A percentile compares a stretch with the other conserved stretches of the same genome.
Evolutionary conservation across 1,140 invertebrate genomes (phyloP).

Genomic region (Potamilus streckersoni): DNA sequence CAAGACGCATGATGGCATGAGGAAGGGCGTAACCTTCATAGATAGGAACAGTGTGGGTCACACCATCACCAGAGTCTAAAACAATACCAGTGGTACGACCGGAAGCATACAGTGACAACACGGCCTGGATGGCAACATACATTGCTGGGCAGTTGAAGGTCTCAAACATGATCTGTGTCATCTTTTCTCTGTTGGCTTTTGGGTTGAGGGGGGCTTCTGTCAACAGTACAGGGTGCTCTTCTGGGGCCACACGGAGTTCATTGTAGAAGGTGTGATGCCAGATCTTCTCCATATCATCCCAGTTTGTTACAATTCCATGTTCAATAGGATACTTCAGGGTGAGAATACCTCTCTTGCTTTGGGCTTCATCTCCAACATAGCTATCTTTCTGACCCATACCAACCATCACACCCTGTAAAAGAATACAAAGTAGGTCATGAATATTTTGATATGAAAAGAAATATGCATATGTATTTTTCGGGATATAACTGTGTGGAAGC

Average conservation of each 20-base stretch:
- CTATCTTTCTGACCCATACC: conserved; percentile 99
- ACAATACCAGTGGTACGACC: conserved; percentile 96
- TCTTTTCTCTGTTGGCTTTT: too few relatives aligned
- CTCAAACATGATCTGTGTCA: too few relatives aligned
- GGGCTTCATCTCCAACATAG: conserved; percentile 97
- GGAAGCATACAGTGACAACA: conserved; percentile 91
- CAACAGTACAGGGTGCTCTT: conserved; percentile 62
- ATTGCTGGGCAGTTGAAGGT: conserved; percentile 76
- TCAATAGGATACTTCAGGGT: conserved; percentile 91
- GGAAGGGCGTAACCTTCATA: too few relatives aligned
- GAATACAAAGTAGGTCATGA: background rate
- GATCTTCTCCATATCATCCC: conserved; percentile 90
- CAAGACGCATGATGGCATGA: too few relatives aligned
- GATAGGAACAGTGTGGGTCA: conserved; percentile 56
- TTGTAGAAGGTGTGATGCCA: conserved; percentile 84
- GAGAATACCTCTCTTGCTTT: conserved; percentile 86
- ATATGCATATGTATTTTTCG: too few relatives aligned
- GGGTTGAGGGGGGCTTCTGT: too few relatives aligned
- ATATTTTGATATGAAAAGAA: too few relatives aligned
- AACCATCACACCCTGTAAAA: conserved; percentile 87
- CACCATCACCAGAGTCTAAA: conserved; percentile 91
- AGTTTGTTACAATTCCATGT: conserved; percentile 74
- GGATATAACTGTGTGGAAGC: too few relatives aligned
- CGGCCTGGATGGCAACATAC: conserved; percentile 94
- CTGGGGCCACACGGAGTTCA: conserved; percentile 90